phyloP scores from a whole-genome alignment of 64 coral and sea anemone species.

The Stylophora pistillata region DNA sequence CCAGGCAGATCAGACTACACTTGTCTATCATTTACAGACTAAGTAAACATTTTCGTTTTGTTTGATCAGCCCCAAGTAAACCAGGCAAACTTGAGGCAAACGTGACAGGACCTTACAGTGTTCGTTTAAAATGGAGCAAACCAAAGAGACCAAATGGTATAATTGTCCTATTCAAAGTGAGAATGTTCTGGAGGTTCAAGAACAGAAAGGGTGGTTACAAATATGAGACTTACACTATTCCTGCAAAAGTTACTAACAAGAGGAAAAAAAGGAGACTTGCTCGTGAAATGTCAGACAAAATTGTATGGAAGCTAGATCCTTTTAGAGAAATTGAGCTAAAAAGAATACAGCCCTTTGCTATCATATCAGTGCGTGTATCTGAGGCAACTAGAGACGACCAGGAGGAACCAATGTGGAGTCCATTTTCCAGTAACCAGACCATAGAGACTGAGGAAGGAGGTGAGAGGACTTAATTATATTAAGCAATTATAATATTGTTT shows the following conservation, averaged over 20 bases:
- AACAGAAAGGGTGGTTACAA: constrained; percentile 45
- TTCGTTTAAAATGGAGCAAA: constrained; percentile 56
- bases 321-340: constrained; percentile 53
- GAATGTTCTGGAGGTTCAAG: constrained; percentile 60
- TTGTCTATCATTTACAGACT: too few relatives aligned
- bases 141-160: constrained; percentile 65
- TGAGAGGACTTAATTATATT: neutral
- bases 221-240: constrained; percentile 16
- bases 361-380: constrained; percentile 62
- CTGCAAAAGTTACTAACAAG: constrained; percentile 47
- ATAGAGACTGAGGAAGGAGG: constrained; percentile 76
- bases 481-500: too few relatives aligned
- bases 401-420: constrained; percentile 58
- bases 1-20: too few relatives aligned
- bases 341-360: constrained; percentile 59
- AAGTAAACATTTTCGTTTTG: neutral
- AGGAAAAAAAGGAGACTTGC: constrained; percentile 7
- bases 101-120: constrained; percentile 41
- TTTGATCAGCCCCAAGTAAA: constrained; percentile 64
- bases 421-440: constrained; percentile 50
- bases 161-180: constrained; percentile 63
- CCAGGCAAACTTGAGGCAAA: constrained; percentile 56
- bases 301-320: constrained; percentile 26
- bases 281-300: neutral
- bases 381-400: constrained; percentile 67